A percentile compares a stretch with the other conserved stretches of the same genome.
Conservation (phyloP, 2,797 vertebrate genomes). For the Fringilla coelebs region DNA sequence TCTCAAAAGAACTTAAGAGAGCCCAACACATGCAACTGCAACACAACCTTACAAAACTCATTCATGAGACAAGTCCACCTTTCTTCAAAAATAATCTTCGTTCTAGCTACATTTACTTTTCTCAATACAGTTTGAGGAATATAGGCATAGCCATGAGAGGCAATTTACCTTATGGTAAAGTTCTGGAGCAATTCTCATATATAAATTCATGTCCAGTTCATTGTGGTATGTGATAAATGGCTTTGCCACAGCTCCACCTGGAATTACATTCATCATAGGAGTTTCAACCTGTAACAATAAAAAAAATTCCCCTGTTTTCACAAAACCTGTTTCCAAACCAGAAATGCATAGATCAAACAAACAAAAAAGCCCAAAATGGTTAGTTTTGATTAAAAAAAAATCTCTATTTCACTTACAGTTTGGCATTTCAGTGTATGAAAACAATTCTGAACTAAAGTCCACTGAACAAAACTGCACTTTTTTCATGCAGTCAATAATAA, state of each 20-base stretch:
- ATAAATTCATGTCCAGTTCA: conserved; percentile 96
- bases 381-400: neutral
- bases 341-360: neutral
- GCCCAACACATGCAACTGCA: neutral
- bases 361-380: neutral
- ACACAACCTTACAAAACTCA: neutral
- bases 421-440: neutral
- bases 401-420: neutral
- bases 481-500: neutral
- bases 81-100: neutral
- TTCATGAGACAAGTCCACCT: neutral
- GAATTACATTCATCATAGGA: conserved; percentile 98
- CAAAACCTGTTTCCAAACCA: neutral
- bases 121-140: neutral
- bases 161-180: conserved; percentile 93
- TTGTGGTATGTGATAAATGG: conserved; percentile 97
- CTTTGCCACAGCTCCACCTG: conserved; percentile 93
- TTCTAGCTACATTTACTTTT: neutral
- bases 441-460: neutral
- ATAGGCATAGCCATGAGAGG: neutral
- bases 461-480: neutral
- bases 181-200: conserved; percentile 97
- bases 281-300: conserved; percentile 87
- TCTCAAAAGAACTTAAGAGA: neutral
- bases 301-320: neutral